These are phyloP conservation scores for Otolemur garnettii DNA, from an alignment of 2,113 vertebrate genomes.

Conservation along the genomic window DNA sequence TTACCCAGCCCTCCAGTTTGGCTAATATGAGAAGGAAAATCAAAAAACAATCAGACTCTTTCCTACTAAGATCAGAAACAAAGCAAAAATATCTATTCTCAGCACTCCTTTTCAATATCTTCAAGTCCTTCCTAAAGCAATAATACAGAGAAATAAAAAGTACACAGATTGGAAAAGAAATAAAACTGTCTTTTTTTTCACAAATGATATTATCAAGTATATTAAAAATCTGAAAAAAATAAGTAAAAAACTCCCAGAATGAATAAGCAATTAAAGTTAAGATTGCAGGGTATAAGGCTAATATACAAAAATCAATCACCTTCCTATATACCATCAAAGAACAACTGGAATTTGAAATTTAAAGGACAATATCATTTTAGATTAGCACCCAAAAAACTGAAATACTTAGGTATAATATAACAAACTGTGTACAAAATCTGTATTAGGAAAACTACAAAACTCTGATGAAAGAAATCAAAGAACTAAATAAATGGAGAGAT, in stretches of 20 bases:
- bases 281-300: background rate
- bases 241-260: background rate
- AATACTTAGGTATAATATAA: background rate
- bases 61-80: background rate
- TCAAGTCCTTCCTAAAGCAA: background rate
- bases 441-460: background rate
- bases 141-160: background rate
- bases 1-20: background rate
- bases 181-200: background rate
- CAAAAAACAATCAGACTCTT: background rate
- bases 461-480: background rate
- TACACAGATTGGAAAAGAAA: background rate
- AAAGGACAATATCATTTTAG: background rate
- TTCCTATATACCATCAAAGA: background rate
- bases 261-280: background rate
- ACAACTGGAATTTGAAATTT: background rate
- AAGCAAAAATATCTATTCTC: background rate
- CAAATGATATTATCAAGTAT: background rate
- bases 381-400: background rate
- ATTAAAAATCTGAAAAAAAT: background rate
- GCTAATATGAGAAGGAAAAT: background rate
- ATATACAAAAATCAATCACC: background rate
- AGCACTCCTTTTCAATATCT: background rate
- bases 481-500: background rate
- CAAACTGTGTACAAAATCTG: background rate